These are phyloP conservation scores for Perca fluviatilis DNA, from an alignment of 2,113 vertebrate species.

Conservation along the genomic window DNA sequence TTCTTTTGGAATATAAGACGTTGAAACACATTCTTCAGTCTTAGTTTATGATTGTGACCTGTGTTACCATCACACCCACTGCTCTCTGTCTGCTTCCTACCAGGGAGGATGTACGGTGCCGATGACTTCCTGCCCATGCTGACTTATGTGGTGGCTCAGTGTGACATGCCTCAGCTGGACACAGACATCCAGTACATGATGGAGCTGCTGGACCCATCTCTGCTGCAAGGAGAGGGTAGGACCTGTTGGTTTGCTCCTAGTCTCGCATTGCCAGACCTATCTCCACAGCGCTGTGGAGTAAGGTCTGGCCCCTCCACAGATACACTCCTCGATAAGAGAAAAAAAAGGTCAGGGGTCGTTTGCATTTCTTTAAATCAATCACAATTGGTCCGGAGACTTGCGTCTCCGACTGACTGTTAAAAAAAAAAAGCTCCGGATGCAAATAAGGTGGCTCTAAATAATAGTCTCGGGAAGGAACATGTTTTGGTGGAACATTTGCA, in stretches of 20 bases:
- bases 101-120: constrained; percentile 96
- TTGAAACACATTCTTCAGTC: not conserved
- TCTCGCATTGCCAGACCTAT: no score
- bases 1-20: not conserved
- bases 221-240: constrained; percentile 95
- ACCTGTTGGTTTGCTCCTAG: not conserved
- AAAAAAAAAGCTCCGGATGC: no score
- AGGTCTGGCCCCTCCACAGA: no score
- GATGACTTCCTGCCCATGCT: constrained; percentile 97
- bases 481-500: no score
- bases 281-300: no score
- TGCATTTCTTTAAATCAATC: no score
- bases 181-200: constrained; percentile 98
- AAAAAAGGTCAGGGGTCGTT: no score
- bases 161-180: constrained; percentile 95
- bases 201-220: constrained; percentile 94
- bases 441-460: no score
- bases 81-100: constrained; percentile 45
- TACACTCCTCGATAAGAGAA: no score
- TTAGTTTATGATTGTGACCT: not conserved
- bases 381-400: no score
- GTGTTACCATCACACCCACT: constrained; percentile 12
- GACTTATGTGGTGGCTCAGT: constrained; percentile 96
- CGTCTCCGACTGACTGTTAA: no score
- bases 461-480: no score